Conservation (phyloP, 2,888 invertebrate genomes). For the Bibio marci region DNA sequence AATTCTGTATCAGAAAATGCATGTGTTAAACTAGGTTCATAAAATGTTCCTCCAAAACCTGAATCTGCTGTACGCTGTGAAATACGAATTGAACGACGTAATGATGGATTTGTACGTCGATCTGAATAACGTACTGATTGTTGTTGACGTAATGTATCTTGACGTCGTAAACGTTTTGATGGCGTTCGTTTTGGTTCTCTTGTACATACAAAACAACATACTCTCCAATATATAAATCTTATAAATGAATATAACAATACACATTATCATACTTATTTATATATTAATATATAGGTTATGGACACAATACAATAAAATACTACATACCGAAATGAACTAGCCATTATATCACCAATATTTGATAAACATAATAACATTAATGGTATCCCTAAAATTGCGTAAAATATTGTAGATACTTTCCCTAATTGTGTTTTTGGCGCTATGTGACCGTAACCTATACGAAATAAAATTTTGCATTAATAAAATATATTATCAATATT, state of each 20-base stretch:
- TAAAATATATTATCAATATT: no score
- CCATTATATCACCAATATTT: slow-evolving; percentile 88
- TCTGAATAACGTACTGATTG: slow-evolving; percentile 28
- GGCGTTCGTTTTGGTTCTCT: slow-evolving; percentile 43
- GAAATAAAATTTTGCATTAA: no score
- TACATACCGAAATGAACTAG: slow-evolving; percentile 62
- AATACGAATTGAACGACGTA: slow-evolving; percentile 38
- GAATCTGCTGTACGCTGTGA: slow-evolving; percentile 47
- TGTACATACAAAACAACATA: slow-evolving; percentile 80
- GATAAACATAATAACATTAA: slow-evolving; percentile 88
- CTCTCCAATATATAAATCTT: slow-evolving; percentile 82
- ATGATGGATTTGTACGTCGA: slow-evolving; percentile 22
- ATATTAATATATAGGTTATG: neutral
- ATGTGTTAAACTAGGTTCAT: slow-evolving; percentile 37
- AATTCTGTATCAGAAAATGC: slow-evolving; percentile 60
- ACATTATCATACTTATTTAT: neutral
- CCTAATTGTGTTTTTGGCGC: slow-evolving; percentile 80
- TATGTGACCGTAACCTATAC: slow-evolving; percentile 83
- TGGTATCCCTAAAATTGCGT: slow-evolving; percentile 89
- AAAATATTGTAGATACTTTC: slow-evolving; percentile 88
- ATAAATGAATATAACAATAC: slow-evolving; percentile 5
- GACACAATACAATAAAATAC: neutral
- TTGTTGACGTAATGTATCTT: slow-evolving; percentile 22
- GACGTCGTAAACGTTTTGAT: slow-evolving; percentile 30
- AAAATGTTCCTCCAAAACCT: slow-evolving; percentile 35